phyloP scores from a whole-genome alignment of 2,113 vertebrate genomes.

The Aldabrachelys gigantea region DNA sequence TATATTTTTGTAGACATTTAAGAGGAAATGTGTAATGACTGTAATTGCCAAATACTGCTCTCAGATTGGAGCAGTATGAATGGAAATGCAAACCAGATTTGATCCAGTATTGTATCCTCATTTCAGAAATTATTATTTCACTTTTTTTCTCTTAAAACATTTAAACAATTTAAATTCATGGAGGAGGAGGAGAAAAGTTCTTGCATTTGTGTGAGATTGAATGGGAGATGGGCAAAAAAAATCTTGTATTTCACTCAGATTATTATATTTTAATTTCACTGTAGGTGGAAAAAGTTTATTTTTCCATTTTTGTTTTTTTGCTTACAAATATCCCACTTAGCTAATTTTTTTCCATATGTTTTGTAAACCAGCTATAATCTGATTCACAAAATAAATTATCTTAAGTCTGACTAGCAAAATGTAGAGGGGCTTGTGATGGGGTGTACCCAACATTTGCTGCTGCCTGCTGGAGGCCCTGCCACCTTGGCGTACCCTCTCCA shows the following conservation, averaged over 20 bases:
- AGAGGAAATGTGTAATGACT: neutral
- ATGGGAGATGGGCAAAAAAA: neutral
- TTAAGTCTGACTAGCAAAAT: neutral
- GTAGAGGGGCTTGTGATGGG: neutral
- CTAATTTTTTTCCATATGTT: neutral
- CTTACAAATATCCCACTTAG: neutral
- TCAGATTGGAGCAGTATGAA: neutral
- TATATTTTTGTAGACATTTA: neutral
- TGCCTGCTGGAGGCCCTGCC: neutral
- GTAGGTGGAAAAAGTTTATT: neutral
- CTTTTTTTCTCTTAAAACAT: neutral
- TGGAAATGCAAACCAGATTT: neutral
- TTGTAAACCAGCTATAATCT: neutral
- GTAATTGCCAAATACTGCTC: neutral
- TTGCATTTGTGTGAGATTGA: conserved; percentile 17
- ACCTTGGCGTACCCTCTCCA: neutral
- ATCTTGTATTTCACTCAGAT: neutral
- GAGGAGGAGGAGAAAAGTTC: neutral
- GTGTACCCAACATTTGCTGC: neutral
- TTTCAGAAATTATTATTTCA: conserved; percentile 11
- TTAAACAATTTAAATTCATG: neutral
- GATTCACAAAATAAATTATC: neutral
- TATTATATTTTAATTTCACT: neutral
- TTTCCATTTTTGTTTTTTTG: neutral
- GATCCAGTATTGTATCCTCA: neutral